These are phyloP conservation scores for Rhaphigaster nebulosa DNA, from an alignment of 2,888 invertebrate species.

Conservation along the genomic window DNA sequence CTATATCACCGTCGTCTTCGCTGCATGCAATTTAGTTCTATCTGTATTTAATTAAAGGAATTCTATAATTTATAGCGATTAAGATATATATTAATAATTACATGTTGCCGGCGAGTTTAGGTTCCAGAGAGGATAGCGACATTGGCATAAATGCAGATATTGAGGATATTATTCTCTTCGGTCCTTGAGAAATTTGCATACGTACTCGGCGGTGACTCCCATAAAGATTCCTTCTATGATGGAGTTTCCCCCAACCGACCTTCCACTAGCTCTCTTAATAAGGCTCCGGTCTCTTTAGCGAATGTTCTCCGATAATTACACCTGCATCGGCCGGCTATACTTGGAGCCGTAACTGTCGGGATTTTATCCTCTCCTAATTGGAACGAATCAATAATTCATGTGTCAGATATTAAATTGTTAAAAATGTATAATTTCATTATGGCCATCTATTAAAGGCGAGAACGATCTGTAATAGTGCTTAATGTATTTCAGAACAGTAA, in stretches of 20 bases:
- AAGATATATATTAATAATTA: conserved; percentile 8
- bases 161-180: background rate
- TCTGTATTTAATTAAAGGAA: background rate
- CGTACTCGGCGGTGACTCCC: background rate
- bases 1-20: background rate
- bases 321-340: background rate
- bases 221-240: conserved; percentile 21
- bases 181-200: conserved; percentile 27
- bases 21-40: background rate
- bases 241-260: background rate
- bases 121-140: background rate
- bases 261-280: background rate
- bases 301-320: background rate
- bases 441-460: background rate
- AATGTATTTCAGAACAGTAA: background rate
- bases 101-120: background rate
- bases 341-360: background rate
- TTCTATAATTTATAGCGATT: conserved; percentile 6
- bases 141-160: conserved; percentile 41
- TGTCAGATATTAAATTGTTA: background rate
- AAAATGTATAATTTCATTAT: background rate
- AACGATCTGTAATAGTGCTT: background rate
- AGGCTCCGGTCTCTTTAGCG: conserved; percentile 26
- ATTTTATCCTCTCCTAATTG: background rate
- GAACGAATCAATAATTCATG: conserved; percentile 34